Evolutionary conservation across 2,888 invertebrate genomes (phyloP).

Genomic region (Criorhina ranunculi): DNA sequence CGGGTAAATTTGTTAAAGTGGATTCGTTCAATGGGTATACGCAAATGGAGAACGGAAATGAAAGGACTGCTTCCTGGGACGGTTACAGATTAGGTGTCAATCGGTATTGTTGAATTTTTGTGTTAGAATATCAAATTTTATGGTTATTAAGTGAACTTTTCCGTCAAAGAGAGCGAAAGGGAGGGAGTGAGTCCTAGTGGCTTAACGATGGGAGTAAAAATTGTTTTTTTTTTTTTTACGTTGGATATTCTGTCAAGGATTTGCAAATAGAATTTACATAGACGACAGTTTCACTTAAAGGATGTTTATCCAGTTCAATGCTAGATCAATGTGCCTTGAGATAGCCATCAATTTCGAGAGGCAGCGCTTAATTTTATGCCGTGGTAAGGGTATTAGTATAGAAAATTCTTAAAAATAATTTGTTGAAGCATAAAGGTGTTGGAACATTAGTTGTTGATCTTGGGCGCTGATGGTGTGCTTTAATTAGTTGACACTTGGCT

Average conservation of each 20-base stretch:
- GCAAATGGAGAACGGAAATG: background rate
- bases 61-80: slow-evolving; percentile 38
- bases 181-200: background rate
- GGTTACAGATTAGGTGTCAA: slow-evolving; percentile 71
- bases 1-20: slow-evolving; percentile 41
- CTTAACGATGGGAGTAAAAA: slow-evolving; percentile 4
- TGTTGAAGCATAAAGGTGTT: background rate
- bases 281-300: slow-evolving; percentile 31
- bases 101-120: slow-evolving; percentile 70
- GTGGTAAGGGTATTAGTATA: background rate
- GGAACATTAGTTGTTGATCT: background rate
- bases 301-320: slow-evolving; percentile 21
- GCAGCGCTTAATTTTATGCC: background rate
- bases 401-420: background rate
- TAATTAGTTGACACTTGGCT: background rate
- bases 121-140: slow-evolving; percentile 71
- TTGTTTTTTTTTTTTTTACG: background rate
- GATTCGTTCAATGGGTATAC: slow-evolving; percentile 25
- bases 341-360: background rate
- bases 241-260: slow-evolving; percentile 11
- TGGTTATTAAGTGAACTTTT: slow-evolving; percentile 70
- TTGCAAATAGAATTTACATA: slow-evolving; percentile 65
- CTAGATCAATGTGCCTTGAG: slow-evolving; percentile 6
- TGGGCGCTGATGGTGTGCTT: background rate
- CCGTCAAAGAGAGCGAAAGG: background rate